Evolutionary conservation across 2,888 invertebrate species (phyloP).

Genomic region (Heliothis peltigera): DNA sequence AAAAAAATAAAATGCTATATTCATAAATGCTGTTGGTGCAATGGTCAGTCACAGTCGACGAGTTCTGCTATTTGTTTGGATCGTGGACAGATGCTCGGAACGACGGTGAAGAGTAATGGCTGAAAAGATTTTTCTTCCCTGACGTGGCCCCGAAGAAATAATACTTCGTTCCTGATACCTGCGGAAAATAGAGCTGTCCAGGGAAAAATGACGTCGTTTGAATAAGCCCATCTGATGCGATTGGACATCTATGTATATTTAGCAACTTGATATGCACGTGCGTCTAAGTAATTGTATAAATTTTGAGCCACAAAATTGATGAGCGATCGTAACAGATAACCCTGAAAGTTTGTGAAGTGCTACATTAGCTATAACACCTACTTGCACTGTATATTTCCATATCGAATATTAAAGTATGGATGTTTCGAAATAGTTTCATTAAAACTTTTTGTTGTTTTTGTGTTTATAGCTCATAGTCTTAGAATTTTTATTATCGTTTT

Average conservation of each 20-base stretch:
- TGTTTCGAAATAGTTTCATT: too few species aligned
- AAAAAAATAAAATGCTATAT: not conserved
- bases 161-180: constrained; percentile 13
- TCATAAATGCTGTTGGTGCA: constrained; percentile 9
- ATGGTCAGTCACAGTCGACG: not conserved
- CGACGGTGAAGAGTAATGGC: constrained; percentile 12
- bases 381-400: too few species aligned
- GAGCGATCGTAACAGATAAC: not conserved
- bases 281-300: not conserved
- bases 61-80: not conserved
- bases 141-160: constrained; percentile 17
- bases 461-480: too few species aligned
- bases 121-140: not conserved
- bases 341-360: too few species aligned
- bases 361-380: too few species aligned
- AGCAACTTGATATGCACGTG: not conserved
- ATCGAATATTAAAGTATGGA: too few species aligned
- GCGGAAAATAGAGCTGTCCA: constrained; percentile 10
- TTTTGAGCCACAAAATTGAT: not conserved
- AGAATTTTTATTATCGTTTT: too few species aligned
- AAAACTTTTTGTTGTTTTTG: too few species aligned
- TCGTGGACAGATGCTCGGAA: not conserved
- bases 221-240: constrained; percentile 1
- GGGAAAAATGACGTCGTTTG: constrained; percentile 12
- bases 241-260: constrained; percentile 2